Evolutionary conservation across 2,113 vertebrate species (phyloP).

Genomic region (Procavia capensis): DNA sequence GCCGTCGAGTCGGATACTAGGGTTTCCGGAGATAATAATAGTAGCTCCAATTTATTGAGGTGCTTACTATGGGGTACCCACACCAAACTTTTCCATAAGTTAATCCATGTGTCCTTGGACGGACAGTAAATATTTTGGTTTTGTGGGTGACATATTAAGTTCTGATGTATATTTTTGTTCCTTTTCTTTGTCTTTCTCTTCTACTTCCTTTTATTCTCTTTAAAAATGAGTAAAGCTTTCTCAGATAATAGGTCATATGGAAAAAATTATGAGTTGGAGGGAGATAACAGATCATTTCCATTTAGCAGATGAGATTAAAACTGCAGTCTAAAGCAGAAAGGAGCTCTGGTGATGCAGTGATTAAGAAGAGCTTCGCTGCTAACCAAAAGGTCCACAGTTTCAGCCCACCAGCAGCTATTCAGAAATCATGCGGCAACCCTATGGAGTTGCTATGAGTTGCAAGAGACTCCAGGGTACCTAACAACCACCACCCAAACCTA

Average conservation of each 20-base stretch:
- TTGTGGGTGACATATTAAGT: neutral
- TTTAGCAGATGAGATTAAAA: conserved; percentile 17
- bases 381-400: neutral
- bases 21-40: too few relatives aligned
- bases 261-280: neutral
- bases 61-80: neutral
- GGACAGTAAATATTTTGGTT: neutral
- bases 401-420: neutral
- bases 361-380: neutral
- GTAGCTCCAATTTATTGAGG: neutral
- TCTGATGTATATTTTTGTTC: neutral
- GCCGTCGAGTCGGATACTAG: too few relatives aligned
- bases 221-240: neutral
- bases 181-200: neutral
- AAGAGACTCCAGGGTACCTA: too few relatives aligned
- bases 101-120: conserved; percentile 19
- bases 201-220: neutral
- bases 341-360: neutral
- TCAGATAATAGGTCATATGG: neutral
- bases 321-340: neutral
- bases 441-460: too few relatives aligned
- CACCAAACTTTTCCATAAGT: neutral
- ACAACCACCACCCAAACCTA: too few relatives aligned
- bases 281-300: neutral
- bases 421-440: neutral